These are phyloP conservation scores for Parazoanthus darwini DNA, from an alignment of 92 coral and sea anemone genomes.

Conservation along the genomic window DNA sequence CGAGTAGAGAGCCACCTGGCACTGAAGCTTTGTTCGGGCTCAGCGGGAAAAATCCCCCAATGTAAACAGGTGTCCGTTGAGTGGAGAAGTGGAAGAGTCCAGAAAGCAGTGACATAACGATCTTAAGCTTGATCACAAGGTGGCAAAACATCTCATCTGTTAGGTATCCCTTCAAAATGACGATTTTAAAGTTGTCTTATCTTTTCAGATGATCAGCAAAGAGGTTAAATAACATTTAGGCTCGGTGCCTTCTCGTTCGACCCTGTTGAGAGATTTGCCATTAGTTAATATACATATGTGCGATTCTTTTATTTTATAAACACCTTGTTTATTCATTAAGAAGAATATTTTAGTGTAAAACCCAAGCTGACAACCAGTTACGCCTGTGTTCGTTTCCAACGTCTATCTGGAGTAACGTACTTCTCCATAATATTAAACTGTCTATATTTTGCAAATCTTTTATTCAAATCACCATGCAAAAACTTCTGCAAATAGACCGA, in stretches of 20 bases:
- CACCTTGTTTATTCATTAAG: neutral
- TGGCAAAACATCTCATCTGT: constrained; percentile 9
- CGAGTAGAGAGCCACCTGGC: constrained; percentile 78
- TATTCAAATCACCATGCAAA: neutral
- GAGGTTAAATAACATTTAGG: neutral
- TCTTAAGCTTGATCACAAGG: neutral
- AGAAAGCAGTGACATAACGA: neutral
- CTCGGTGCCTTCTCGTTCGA: neutral
- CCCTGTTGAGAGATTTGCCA: constrained; percentile 18
- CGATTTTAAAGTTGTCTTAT: neutral
- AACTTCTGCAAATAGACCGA: neutral
- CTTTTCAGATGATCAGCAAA: neutral
- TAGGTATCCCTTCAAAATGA: neutral
- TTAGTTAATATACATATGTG: neutral
- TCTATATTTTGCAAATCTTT: too few relatives aligned
- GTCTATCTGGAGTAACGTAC: too few relatives aligned
- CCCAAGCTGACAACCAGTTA: neutral
- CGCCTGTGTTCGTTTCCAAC: neutral
- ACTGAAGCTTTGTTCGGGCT: constrained; percentile 96
- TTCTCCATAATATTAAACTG: too few relatives aligned
- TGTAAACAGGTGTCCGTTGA: constrained; percentile 55
- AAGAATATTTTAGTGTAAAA: too few relatives aligned
- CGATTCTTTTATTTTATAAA: neutral
- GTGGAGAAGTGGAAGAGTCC: constrained; percentile 8
- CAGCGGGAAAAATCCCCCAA: constrained; percentile 91